Base-by-base conservation (phyloP, 2,888 invertebrate species). In the Drosophila diplacantha region DNA sequence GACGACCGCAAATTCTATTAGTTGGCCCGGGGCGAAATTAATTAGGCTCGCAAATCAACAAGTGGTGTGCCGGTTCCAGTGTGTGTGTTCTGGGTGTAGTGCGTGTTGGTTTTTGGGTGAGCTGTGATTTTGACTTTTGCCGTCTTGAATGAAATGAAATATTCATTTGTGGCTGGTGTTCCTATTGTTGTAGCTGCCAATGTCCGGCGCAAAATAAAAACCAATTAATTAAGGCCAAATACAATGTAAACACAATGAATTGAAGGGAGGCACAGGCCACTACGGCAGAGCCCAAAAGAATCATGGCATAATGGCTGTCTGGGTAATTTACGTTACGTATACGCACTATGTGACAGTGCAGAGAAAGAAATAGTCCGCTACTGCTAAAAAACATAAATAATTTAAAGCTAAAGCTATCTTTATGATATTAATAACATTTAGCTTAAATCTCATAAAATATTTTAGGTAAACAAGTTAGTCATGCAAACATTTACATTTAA, bases 161-260 rank as follows among this genome's bases (percentile, higher is more conserved):
- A 49, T 53, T 49, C 50, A 38, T 24, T 32, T 60, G 26, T 22
- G 34, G 29, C 22, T 24, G 12, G 34, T 54, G 24, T 44, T 44
- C 4, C 16, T 34, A 7, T 11, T 29, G 26, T 29, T 26, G 18
- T 39, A 11, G 44, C 22, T 46, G 49, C 53, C 52, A 24, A 58
- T 50, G 24, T 41, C 49, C 39, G 35, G 34, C 22, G 18, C 55
- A 55, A 58, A 66, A 65, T 65, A 65, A 69, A 67, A 62, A 56
- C 47, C 70, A 73, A 78, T 76, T 78, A 77, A 81, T 78, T 81
- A 78, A 81, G 70, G 62, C 43, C 70, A 66, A 72, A 78, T 66
- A 66, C 63, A 55, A 69, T 72, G 73, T 51, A 47, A 68, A 66
- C 72, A 69, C 69, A 67, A 70, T 51, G 60, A 60, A 63, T 46